Conservation (phyloP, 2,797 vertebrate species). For the Geotrypetes seraphini region DNA sequence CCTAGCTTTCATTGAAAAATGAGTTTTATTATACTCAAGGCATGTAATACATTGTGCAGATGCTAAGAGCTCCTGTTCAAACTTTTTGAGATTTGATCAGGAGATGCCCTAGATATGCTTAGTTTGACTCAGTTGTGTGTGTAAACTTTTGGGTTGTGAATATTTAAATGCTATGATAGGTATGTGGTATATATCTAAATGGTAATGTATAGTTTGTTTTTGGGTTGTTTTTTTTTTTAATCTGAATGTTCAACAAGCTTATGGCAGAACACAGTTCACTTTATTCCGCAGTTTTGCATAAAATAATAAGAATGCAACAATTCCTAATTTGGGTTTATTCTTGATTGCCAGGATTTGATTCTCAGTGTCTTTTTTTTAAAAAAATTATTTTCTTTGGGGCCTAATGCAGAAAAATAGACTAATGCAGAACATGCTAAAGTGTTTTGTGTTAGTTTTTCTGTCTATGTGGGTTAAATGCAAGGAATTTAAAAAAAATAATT, state of each 20-base stretch:
- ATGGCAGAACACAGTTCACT: constrained; percentile 52
- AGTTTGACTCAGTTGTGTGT: constrained; percentile 46
- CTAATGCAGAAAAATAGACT: too few relatives aligned
- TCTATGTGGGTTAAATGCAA: too few relatives aligned
- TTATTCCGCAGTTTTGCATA: constrained; percentile 48
- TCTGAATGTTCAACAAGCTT: constrained; percentile 65
- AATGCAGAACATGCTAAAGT: too few relatives aligned
- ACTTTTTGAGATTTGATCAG: constrained; percentile 53
- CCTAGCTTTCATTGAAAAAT: constrained; percentile 31
- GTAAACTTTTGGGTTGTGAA: constrained; percentile 52
- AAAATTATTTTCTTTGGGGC: too few relatives aligned
- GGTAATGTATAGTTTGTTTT: constrained; percentile 51
- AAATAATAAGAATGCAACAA: constrained; percentile 58
- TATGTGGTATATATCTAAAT: constrained; percentile 62
- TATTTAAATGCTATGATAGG: constrained; percentile 55
- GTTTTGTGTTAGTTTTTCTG: too few relatives aligned
- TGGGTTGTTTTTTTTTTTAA: too few relatives aligned
- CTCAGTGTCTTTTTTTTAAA: constrained; percentile 12
- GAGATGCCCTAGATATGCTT: constrained; percentile 50
- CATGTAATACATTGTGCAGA: constrained; percentile 50
- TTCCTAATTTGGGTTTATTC: constrained; percentile 40
- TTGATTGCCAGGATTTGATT: constrained; percentile 30
- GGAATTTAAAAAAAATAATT: too few relatives aligned
- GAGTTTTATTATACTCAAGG: constrained; percentile 43
- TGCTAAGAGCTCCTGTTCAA: constrained; percentile 49